A percentile compares a stretch with the other conserved stretches of the same genome.
Conservation (phyloP, 1,140 invertebrate species). For the Meloidogyne chitwoodi region DNA sequence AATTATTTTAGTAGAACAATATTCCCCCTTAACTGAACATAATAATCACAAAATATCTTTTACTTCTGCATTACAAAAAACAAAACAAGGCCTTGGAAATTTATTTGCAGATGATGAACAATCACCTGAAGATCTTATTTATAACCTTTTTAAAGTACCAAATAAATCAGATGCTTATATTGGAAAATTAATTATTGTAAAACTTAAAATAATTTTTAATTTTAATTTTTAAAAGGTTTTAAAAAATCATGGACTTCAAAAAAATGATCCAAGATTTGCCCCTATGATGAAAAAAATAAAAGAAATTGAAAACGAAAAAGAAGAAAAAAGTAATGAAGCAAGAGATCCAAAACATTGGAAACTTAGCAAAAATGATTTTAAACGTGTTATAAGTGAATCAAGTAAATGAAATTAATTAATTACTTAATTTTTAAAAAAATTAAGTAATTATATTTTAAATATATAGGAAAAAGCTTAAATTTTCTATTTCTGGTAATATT, state of each 20-base stretch:
- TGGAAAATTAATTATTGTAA: slow-evolving; percentile 49
- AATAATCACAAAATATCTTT: slow-evolving; percentile 18
- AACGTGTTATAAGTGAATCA: slow-evolving; percentile 25
- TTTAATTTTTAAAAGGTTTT: slow-evolving; percentile 16
- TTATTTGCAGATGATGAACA: slow-evolving; percentile 40
- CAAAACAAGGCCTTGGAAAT: slow-evolving; percentile 32
- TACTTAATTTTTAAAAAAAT: no score
- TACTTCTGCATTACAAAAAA: slow-evolving; percentile 16
- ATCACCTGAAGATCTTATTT: slow-evolving; percentile 52
- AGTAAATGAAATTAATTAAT: background rate
- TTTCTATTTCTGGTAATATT: no score
- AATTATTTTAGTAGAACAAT: slow-evolving; percentile 11
- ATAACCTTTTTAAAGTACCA: slow-evolving; percentile 51
- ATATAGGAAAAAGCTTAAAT: no score
- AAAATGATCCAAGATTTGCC: slow-evolving; percentile 36
- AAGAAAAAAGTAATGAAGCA: slow-evolving; percentile 34
- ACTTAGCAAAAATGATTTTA: slow-evolving; percentile 40
- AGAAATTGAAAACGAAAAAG: slow-evolving; percentile 43
- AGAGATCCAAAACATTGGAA: slow-evolving; percentile 52
- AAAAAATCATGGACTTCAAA: slow-evolving; percentile 46
- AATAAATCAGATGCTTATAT: slow-evolving; percentile 52
- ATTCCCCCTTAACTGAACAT: slow-evolving; percentile 5
- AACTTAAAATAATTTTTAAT: no score
- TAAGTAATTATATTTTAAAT: no score
- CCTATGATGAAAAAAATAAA: slow-evolving; percentile 46